Conservation (phyloP, 1,140 invertebrate genomes). For the Colletes latitarsis region DNA sequence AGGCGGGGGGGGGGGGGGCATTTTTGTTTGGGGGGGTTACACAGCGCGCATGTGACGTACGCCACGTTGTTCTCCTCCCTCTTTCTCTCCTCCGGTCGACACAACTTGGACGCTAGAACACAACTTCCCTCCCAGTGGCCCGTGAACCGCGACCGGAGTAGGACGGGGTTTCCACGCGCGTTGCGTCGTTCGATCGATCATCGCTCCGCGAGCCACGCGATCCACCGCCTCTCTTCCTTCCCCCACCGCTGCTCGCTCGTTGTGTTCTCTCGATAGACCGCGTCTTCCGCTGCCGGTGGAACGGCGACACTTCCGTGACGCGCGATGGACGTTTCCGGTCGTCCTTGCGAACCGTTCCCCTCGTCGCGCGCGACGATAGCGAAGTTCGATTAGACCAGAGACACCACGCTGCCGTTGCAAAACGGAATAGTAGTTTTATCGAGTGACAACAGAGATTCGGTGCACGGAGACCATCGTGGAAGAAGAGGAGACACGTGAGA, state of each 20-base stretch:
- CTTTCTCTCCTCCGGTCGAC: constrained; percentile 11
- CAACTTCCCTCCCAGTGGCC: constrained; percentile 70
- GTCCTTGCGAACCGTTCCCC: not conserved
- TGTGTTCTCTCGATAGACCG: not conserved
- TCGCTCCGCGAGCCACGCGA: constrained; percentile 18
- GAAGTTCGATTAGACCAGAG: not conserved
- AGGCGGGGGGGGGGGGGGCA: not conserved
- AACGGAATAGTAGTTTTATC: not conserved
- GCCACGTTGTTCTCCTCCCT: constrained; percentile 40
- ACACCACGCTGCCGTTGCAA: not conserved
- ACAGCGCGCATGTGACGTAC: constrained; percentile 68
- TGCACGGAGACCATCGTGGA: no score
- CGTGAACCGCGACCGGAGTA: constrained; percentile 71
- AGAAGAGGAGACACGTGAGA: not conserved
- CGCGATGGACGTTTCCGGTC: constrained; percentile 35
- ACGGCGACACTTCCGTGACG: constrained; percentile 25
- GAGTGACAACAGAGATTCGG: not conserved
- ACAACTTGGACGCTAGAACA: constrained; percentile 51
- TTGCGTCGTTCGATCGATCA: constrained; percentile 21
- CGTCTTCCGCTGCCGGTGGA: not conserved
- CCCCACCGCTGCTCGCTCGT: not conserved
- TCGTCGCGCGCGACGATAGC: not conserved
- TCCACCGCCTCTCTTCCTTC: constrained; percentile 12
- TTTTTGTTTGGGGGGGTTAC: constrained; percentile 68
- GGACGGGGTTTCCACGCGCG: constrained; percentile 36